These are phyloP conservation scores for Pungitius pungitius DNA, from an alignment of 2,113 vertebrate species.

Conservation along the genomic window DNA sequence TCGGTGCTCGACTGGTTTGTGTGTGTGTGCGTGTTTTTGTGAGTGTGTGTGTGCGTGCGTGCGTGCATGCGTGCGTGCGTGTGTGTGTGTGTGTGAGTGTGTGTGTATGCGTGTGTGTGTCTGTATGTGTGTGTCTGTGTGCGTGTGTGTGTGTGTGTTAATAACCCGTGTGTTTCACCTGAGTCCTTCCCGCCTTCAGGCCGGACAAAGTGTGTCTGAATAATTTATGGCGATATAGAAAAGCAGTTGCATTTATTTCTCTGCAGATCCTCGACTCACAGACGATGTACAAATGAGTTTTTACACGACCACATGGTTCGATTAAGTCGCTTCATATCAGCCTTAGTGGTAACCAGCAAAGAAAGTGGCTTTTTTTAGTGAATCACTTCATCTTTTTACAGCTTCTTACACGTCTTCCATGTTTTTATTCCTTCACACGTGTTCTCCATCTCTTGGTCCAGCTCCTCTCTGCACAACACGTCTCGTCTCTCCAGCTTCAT, in stretches of 20 bases:
- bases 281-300: too few relatives aligned
- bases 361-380: too few relatives aligned
- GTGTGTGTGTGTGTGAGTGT: slow-evolving; percentile 29
- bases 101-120: neutral
- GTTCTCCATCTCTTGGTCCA: too few relatives aligned
- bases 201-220: slow-evolving; percentile 32
- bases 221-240: slow-evolving; percentile 26
- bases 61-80: slow-evolving; percentile 25
- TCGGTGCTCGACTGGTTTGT: slow-evolving; percentile 34
- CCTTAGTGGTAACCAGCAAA: too few relatives aligned
- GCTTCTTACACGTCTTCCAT: too few relatives aligned
- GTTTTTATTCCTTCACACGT: too few relatives aligned
- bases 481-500: too few relatives aligned
- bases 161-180: slow-evolving; percentile 49
- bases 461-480: too few relatives aligned
- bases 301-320: too few relatives aligned
- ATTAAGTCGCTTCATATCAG: too few relatives aligned
- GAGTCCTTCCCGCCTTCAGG: slow-evolving; percentile 34
- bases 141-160: slow-evolving; percentile 29
- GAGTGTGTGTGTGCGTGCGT: slow-evolving; percentile 17
- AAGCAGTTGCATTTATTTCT: neutral
- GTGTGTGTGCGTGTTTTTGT: slow-evolving; percentile 15
- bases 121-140: slow-evolving; percentile 2
- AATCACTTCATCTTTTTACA: too few relatives aligned
- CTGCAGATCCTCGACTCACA: neutral